A percentile compares a stretch with the other conserved stretches of the same genome.
Conservation (phyloP, 2,113 vertebrate species). For the Cochlearius cochlearius region DNA sequence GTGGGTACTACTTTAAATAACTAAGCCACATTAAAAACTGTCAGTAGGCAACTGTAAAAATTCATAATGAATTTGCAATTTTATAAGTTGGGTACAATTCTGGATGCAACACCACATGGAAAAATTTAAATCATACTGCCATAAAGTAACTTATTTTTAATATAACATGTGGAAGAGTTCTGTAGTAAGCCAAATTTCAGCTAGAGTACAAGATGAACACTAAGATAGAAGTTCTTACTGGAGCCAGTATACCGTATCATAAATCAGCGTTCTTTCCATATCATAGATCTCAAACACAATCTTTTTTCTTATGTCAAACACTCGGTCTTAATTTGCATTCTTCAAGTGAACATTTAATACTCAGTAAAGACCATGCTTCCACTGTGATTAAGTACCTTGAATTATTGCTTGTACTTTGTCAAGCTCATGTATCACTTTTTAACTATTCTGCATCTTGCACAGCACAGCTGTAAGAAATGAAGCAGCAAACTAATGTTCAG, state of each 20-base stretch:
- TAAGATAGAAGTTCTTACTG: not conserved
- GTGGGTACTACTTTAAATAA: not conserved
- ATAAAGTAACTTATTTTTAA: not conserved
- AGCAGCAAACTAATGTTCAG: not conserved
- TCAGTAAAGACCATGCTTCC: not conserved
- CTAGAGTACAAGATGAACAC: not conserved
- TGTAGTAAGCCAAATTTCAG: not conserved
- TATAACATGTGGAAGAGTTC: not conserved
- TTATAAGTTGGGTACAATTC: not conserved
- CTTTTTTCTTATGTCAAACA: not conserved
- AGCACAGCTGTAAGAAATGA: not conserved
- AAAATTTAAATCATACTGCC: not conserved
- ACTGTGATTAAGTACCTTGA: not conserved
- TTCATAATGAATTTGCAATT: not conserved
- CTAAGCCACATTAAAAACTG: not conserved
- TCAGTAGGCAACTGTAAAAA: not conserved
- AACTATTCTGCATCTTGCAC: not conserved
- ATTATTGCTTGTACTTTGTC: not conserved
- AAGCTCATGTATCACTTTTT: not conserved
- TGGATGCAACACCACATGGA: not conserved
- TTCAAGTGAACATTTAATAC: not conserved
- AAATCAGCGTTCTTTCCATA: not conserved
- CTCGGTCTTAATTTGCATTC: not conserved
- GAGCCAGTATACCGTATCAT: not conserved
- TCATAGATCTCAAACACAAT: not conserved